Base-by-base conservation (phyloP, 2,113 vertebrate species). In the Ranitomeya variabilis region DNA sequence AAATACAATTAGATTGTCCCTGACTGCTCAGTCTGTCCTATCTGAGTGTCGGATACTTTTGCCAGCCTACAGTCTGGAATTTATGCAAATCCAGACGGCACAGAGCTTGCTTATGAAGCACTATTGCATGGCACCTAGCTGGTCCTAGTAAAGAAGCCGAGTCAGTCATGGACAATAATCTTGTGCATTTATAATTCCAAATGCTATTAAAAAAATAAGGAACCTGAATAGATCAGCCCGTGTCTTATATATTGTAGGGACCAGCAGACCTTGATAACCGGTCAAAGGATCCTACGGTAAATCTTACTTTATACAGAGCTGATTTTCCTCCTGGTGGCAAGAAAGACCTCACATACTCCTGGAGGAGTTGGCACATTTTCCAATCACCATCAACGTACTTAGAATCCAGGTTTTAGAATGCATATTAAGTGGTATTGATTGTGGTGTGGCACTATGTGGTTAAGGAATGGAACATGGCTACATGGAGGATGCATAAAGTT, bases 1-100 rank as follows among this genome's bases (percentile, higher is more conserved):
- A 67, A 83, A 88, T 78, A 84, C 80, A 88, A 88, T 88, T 52
- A 88, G 80, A 83, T 66, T 62, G 64, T 86, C 54, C 54, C 21
- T 37, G 84, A 55, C 52, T 23, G 76, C 83, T 73, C 79, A 13
- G 19, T 74, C 79, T 73, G 54, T 87, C 78, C 79, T 81, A 73
- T 81, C 78, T 87, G 45, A 54, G 37, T 26, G 57, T 66, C 3
- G 52, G 59, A 54, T 18, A 66, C 55, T 18, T 67, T 8, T 59
- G 83, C 69, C 67, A 73, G 74, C 59, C 85, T 71, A 21, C 23
- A 81, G 78, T 87, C 86, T 87, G 86, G 79, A 82, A 59, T 73
- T 67, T 87, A 81, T 87, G 86, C 79, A 81, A 87, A 87, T 87
- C 16, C 84, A 37, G 71, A 69, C 9, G 15, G 64, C 37, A 26